A percentile compares a stretch with the other conserved stretches of the same genome.
These are phyloP conservation scores for Marisa cornuarietis DNA, from an alignment of 1,140 invertebrate genomes.

Conservation along the genomic window DNA sequence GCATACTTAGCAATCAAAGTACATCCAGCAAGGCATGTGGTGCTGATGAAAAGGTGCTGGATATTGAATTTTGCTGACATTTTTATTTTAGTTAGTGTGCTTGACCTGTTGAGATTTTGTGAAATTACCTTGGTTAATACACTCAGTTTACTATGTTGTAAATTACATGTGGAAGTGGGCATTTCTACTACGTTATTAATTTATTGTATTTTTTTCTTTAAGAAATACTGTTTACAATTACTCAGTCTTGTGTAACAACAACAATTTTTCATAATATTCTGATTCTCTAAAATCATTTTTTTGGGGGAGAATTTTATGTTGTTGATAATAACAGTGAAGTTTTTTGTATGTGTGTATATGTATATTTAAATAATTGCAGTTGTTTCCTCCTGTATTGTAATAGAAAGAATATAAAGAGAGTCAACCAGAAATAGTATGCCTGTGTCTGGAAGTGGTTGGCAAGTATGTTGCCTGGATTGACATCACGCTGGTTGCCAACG, in stretches of 20 bases:
- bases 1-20: background rate
- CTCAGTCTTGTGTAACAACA: too few species aligned
- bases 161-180: too few species aligned
- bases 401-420: conserved; percentile 65
- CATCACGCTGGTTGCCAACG: conserved; percentile 71
- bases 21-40: background rate
- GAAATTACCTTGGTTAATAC: too few species aligned
- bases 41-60: background rate
- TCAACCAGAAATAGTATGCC: conserved; percentile 66
- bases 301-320: too few species aligned
- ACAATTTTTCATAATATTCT: too few species aligned
- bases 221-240: too few species aligned
- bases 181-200: too few species aligned
- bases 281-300: too few species aligned
- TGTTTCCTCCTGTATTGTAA: background rate
- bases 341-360: conserved; percentile 1
- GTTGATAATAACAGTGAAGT: too few species aligned
- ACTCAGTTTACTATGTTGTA: too few species aligned
- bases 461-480: conserved; percentile 74
- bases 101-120: background rate
- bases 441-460: conserved; percentile 71
- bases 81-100: background rate
- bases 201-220: too few species aligned
- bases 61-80: background rate
- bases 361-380: background rate